Evolutionary conservation across 2,888 invertebrate species (phyloP).

Genomic region (Raillietiella orientalis): DNA sequence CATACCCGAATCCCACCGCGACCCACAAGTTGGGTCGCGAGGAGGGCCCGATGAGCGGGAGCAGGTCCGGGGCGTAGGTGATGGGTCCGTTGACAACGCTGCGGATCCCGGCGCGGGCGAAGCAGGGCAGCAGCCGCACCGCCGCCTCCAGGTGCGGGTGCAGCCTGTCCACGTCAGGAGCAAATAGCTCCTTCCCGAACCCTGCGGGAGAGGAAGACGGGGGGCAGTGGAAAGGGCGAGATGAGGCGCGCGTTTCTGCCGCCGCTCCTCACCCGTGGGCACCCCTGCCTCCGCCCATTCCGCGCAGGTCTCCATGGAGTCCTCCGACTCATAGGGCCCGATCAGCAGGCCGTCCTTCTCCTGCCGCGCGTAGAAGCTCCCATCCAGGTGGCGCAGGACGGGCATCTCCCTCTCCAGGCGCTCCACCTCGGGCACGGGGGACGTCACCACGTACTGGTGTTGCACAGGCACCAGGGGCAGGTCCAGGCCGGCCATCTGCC

Average conservation of each 20-base stretch:
- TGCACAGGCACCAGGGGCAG: constrained; percentile 15
- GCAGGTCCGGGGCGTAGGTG: constrained; percentile 14
- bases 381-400: constrained; percentile 15
- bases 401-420: constrained; percentile 11
- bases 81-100: constrained; percentile 13
- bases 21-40: constrained; percentile 12
- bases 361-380: constrained; percentile 14
- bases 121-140: constrained; percentile 12
- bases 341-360: constrained; percentile 13
- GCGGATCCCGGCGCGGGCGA: constrained; percentile 10
- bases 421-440: constrained; percentile 10
- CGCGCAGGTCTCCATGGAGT: constrained; percentile 12
- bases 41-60: constrained; percentile 14
- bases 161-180: constrained; percentile 12
- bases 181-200: constrained; percentile 13
- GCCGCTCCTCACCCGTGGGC: constrained; percentile 12
- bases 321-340: constrained; percentile 14
- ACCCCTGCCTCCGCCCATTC: constrained; percentile 14
- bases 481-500: constrained; percentile 11
- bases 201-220: constrained; percentile 8
- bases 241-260: no score
- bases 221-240: no score
- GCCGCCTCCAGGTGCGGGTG: constrained; percentile 11
- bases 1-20: constrained; percentile 12
- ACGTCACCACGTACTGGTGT: constrained; percentile 15